Conservation (phyloP, 2,797 vertebrate species). For the Sebastes elongatus region DNA sequence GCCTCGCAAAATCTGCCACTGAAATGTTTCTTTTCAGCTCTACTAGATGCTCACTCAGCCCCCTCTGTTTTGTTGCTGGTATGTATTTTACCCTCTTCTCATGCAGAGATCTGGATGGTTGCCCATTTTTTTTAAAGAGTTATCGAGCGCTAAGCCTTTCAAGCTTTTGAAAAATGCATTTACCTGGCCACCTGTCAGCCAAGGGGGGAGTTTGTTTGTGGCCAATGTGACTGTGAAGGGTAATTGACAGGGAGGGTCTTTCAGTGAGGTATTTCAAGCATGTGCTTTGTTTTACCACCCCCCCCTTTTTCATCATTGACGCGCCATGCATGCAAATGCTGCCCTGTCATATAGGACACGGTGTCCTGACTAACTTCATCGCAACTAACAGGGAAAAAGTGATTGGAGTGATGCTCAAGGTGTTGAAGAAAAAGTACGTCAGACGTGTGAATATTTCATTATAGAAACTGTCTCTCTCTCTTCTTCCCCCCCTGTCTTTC, state of each 20-base stretch:
- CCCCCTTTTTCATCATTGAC: conserved; percentile 14
- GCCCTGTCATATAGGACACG: conserved; percentile 41
- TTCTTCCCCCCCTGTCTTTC: conserved; percentile 7
- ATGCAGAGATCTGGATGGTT: conserved; percentile 49
- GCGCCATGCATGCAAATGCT: conserved; percentile 57
- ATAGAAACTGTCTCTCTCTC: conserved; percentile 25
- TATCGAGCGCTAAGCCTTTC: conserved; percentile 53
- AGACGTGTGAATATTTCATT: conserved; percentile 48
- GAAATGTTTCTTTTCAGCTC: conserved; percentile 43
- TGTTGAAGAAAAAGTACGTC: conserved; percentile 20
- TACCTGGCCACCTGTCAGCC: conserved; percentile 60
- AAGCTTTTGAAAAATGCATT: conserved; percentile 54
- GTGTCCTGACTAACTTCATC: conserved; percentile 57
- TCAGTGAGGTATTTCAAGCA: conserved; percentile 43
- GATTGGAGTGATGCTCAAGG: conserved; percentile 61
- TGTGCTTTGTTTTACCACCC: conserved; percentile 46
- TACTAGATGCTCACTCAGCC: neutral
- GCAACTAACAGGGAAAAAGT: conserved; percentile 51
- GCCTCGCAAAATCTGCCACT: conserved; percentile 19
- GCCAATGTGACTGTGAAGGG: conserved; percentile 71
- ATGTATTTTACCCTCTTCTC: conserved; percentile 46
- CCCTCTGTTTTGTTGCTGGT: conserved; percentile 14
- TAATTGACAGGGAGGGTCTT: conserved; percentile 61
- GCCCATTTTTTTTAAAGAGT: conserved; percentile 42
- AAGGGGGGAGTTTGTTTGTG: conserved; percentile 22